Percentiles rank a stretch among this genome's conserved stretches.
Conservation (phyloP, 2,113 vertebrate genomes). For the Antechinus flavipes region DNA sequence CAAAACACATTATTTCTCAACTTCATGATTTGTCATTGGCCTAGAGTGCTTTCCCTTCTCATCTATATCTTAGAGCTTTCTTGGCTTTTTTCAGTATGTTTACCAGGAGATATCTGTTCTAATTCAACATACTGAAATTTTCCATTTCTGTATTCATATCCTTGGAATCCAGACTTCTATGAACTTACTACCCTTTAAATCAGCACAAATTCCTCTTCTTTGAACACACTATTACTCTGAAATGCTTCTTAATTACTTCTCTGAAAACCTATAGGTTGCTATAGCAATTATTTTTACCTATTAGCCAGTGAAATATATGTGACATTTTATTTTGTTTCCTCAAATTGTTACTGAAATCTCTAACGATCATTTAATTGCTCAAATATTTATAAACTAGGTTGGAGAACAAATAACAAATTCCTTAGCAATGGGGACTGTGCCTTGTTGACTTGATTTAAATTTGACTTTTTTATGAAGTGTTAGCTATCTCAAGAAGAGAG, state of each 20-base stretch:
- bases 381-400: background rate
- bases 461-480: background rate
- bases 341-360: background rate
- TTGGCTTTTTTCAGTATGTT: background rate
- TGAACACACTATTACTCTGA: background rate
- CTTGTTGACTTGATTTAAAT: background rate
- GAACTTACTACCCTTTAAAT: background rate
- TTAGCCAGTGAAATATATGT: background rate
- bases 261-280: background rate
- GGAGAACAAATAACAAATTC: background rate
- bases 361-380: background rate
- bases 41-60: background rate
- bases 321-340: background rate
- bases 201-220: background rate
- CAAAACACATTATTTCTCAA: background rate
- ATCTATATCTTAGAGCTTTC: background rate
- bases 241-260: background rate
- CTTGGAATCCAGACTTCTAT: background rate
- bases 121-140: background rate
- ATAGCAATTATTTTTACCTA: background rate
- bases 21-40: background rate
- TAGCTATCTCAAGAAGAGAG: background rate
- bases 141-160: background rate
- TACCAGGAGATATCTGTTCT: background rate
- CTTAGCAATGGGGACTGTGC: background rate